These are phyloP conservation scores for Chrosomus eos DNA, from an alignment of 2,797 vertebrate species.

Conservation along the genomic window DNA sequence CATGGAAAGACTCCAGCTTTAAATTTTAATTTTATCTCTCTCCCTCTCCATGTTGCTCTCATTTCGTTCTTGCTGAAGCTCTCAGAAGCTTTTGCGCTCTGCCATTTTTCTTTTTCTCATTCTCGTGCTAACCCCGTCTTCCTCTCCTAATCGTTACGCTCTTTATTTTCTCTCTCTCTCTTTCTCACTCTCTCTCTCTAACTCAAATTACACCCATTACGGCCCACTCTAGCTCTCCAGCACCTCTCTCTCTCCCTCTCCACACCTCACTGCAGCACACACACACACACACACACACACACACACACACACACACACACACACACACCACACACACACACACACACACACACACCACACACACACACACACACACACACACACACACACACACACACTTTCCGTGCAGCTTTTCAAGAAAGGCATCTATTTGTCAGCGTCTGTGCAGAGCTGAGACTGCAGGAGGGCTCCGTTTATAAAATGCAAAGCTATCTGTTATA, in stretches of 20 bases:
- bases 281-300: conserved; percentile 21
- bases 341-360: conserved; percentile 20
- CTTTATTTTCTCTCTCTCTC: conserved; percentile 46
- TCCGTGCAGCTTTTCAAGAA: conserved; percentile 41
- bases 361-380: conserved; percentile 26
- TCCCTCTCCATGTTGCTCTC: not conserved
- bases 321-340: conserved; percentile 24
- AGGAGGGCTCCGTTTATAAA: conserved; percentile 45
- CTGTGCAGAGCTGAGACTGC: conserved; percentile 42
- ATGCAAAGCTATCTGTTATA: conserved; percentile 32
- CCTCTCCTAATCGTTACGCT: conserved; percentile 38
- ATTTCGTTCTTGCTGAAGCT: conserved; percentile 8
- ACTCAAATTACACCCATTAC: conserved; percentile 52
- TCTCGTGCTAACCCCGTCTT: conserved; percentile 27
- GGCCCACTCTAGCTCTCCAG: conserved; percentile 63
- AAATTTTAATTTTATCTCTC: not conserved
- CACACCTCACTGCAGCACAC: conserved; percentile 45
- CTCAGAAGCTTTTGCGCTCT: conserved; percentile 19
- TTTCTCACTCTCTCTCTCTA: conserved; percentile 24
- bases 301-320: conserved; percentile 20
- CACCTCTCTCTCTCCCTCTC: conserved; percentile 20
- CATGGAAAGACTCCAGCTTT: not conserved
- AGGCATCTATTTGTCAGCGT: conserved; percentile 36
- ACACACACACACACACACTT: conserved; percentile 11
- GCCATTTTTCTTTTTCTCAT: conserved; percentile 26